These are phyloP conservation scores for Lysiphlebus fabarum DNA, from an alignment of 1,140 invertebrate genomes.

Conservation along the genomic window DNA sequence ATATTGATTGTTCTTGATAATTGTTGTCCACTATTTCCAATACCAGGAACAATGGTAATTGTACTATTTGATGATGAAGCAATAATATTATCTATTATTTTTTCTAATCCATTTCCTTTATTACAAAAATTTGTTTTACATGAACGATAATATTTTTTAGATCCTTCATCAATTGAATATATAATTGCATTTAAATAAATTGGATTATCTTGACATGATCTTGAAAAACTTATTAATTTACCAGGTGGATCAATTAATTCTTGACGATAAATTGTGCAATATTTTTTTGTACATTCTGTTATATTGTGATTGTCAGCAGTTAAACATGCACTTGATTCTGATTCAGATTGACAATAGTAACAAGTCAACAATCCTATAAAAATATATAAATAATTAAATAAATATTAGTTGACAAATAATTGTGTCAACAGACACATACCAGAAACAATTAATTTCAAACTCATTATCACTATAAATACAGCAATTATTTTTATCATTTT, in stretches of 20 bases:
- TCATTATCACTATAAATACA: too few relatives aligned
- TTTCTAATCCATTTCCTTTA: slow-evolving; percentile 19
- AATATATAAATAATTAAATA: background rate
- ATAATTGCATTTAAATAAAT: slow-evolving; percentile 21
- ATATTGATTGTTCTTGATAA: too few relatives aligned
- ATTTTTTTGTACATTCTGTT: slow-evolving; percentile 17
- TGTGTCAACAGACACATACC: too few relatives aligned
- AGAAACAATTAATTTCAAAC: too few relatives aligned
- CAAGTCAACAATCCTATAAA: too few relatives aligned
- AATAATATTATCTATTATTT: background rate
- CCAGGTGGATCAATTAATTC: slow-evolving; percentile 22
- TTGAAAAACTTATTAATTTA: slow-evolving; percentile 16
- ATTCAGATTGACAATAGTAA: too few relatives aligned
- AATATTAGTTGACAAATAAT: too few relatives aligned
- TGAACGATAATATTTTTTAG: slow-evolving; percentile 20
- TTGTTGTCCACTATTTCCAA: background rate
- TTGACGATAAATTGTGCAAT: slow-evolving; percentile 26
- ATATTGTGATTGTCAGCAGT: background rate
- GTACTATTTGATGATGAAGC: background rate
- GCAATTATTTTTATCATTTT: too few relatives aligned
- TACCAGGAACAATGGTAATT: slow-evolving; percentile 10
- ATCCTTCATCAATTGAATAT: background rate
- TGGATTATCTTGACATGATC: slow-evolving; percentile 22
- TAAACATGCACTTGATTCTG: too few relatives aligned
- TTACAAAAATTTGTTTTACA: slow-evolving; percentile 26